Evolutionary conservation across 2,113 vertebrate species (phyloP).

Genomic region (Caloenas nicobarica): DNA sequence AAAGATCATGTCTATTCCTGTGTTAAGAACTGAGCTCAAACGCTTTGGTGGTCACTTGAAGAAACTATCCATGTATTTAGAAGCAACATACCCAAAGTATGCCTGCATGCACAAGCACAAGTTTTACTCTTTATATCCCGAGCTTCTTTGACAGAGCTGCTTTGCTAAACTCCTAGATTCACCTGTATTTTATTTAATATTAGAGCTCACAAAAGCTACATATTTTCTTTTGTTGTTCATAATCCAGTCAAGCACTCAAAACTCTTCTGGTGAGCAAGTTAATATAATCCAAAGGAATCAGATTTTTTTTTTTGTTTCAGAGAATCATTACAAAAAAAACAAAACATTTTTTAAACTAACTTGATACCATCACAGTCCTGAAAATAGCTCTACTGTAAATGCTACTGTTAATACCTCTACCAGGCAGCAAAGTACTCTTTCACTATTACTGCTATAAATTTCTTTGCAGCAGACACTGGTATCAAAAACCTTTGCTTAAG

Average conservation of each 20-base stretch:
- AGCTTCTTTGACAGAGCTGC: not conserved
- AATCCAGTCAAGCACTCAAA: not conserved
- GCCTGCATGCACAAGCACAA: not conserved
- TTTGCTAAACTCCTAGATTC: not conserved
- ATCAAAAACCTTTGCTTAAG: not conserved
- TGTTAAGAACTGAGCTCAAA: not conserved
- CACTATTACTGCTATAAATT: not conserved
- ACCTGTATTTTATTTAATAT: not conserved
- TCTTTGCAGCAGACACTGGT: not conserved
- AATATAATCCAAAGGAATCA: accelerated
- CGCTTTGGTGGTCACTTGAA: not conserved
- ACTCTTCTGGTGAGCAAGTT: not conserved
- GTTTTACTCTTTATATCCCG: not conserved
- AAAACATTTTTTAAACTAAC: not conserved
- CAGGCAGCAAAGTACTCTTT: not conserved
- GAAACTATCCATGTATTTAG: not conserved
- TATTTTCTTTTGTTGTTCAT: not conserved
- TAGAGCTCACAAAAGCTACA: not conserved
- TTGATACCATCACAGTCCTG: not conserved
- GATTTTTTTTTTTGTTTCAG: not conserved
- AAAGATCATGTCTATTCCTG: not conserved
- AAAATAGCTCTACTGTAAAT: not conserved
- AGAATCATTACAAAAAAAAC: not conserved
- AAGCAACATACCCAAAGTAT: not conserved
- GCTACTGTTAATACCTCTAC: not conserved